phyloP scores from a whole-genome alignment of 2,113 vertebrate genomes.

The Plecotus auritus region DNA sequence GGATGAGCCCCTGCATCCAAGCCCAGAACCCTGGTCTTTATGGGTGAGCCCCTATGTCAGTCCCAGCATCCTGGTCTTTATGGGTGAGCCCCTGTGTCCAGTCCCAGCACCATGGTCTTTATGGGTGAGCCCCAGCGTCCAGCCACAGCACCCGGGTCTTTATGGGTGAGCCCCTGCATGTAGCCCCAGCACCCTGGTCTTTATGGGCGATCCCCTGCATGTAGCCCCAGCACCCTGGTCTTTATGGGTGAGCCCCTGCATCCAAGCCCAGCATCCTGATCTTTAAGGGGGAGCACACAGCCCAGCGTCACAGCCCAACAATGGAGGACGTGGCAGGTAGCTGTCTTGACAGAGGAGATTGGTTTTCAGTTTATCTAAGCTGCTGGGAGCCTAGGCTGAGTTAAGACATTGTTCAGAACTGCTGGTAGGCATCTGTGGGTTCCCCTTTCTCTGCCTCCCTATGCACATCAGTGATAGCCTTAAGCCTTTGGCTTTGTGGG shows the following conservation, averaged over 20 bases:
- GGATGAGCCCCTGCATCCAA: fast-evolving
- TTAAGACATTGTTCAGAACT: fast-evolving
- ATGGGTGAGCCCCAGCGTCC: too few species aligned
- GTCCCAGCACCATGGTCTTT: too few species aligned
- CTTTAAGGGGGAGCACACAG: fast-evolving
- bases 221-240: fast-evolving
- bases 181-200: fast-evolving
- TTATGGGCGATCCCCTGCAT: too few species aligned
- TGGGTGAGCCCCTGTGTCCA: too few species aligned
- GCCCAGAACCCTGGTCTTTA: too few species aligned
- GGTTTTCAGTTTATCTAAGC: fast-evolving
- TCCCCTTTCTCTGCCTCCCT: neutral
- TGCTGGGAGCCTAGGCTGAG: fast-evolving
- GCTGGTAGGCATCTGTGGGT: fast-evolving
- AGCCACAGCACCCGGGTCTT: fast-evolving
- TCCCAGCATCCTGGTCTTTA: too few species aligned
- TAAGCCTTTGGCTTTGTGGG: neutral
- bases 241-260: too few species aligned
- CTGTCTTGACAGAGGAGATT: neutral
- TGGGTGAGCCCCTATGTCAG: too few species aligned
- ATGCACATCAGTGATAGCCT: fast-evolving
- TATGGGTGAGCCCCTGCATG: too few species aligned
- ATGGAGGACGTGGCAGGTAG: fast-evolving
- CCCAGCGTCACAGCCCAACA: fast-evolving
- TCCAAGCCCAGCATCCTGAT: neutral